Evolutionary conservation across 2,797 vertebrate genomes (phyloP).

Genomic region (Chaetodon trifasciatus): DNA sequence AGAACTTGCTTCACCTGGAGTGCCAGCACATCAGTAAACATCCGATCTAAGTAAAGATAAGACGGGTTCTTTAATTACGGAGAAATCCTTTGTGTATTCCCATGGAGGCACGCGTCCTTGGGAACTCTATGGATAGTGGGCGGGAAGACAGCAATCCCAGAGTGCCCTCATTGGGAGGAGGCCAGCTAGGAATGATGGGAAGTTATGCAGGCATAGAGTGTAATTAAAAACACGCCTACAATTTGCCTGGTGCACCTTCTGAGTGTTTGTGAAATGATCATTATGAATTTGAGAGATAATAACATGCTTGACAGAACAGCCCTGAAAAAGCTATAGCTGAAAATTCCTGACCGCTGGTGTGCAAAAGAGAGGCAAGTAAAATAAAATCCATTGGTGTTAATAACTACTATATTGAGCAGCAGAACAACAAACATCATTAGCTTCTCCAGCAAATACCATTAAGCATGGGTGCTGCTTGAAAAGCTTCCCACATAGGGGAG

Average conservation of each 20-base stretch:
- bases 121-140: slow-evolving; percentile 53
- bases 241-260: slow-evolving; percentile 32
- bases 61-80: slow-evolving; percentile 59
- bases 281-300: slow-evolving; percentile 58
- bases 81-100: slow-evolving; percentile 57
- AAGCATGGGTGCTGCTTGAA: slow-evolving; percentile 57
- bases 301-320: slow-evolving; percentile 47
- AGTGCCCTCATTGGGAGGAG: slow-evolving; percentile 25
- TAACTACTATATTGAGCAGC: slow-evolving; percentile 56
- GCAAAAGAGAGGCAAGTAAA: slow-evolving; percentile 21
- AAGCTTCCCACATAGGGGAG: slow-evolving; percentile 60
- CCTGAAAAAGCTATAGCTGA: slow-evolving; percentile 20
- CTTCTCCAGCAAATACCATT: slow-evolving; percentile 58
- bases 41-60: slow-evolving; percentile 45
- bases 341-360: slow-evolving; percentile 23
- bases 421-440: slow-evolving; percentile 69
- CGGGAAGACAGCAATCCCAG: slow-evolving; percentile 49
- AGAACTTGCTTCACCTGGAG: slow-evolving; percentile 40
- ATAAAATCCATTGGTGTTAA: slow-evolving; percentile 69
- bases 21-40: slow-evolving; percentile 39
- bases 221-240: slow-evolving; percentile 75
- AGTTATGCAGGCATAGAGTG: slow-evolving; percentile 41
- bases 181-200: slow-evolving; percentile 44
- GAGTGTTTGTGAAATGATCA: slow-evolving; percentile 45
- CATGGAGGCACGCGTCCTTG: slow-evolving; percentile 44